Evolutionary conservation across 1,140 invertebrate genomes (phyloP), one percentile per base, ranked within the genome.

Genomic region (Brachionus koreanus): DNA sequence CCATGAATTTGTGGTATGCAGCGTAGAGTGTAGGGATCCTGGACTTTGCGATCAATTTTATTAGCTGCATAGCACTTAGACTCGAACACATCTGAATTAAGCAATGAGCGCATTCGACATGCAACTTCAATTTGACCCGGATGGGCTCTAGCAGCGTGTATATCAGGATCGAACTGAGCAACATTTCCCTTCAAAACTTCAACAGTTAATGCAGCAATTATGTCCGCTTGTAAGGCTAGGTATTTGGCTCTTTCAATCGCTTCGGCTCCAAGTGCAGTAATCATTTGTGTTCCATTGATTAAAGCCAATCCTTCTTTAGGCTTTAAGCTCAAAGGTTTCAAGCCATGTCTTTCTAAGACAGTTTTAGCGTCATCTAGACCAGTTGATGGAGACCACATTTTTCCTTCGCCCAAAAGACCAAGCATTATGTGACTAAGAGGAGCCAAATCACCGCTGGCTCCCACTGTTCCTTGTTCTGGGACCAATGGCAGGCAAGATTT

Each of bases 211-310:
- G 92, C 92, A 7, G 92, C 91, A n/a, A 93, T 91, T 9, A 93
- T 90, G 85, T 93, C 92, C 2, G 92, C 92, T 86, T 93, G 92
- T 67, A 90, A 86, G 0, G 91, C 91, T 52, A 93, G 90, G 37
- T 88, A 89, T 39, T 88, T 88, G 0, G 92, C 91, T 84, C 92
- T 87, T 85, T 92, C 91, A 3, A 92, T 87, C 12, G 91, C 89
- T 88, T 93, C 91, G 13, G 91, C 91, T 37, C 92, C 93, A 43
- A 93, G 86, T 19, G 92, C 90, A 33, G 92, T 91, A 57, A 93
- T 93, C 61, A 93, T 87, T 86, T 93, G 93, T 13, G 92, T 93
- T 75, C 92, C 92, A 87, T 93, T 93, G 83, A 93, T 92, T 74
- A 93, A 85, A 12, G 92, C 91, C 25, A 93, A 85, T 16, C 92